Evolutionary conservation across 2,113 vertebrate species (phyloP).

Genomic region (Oenanthe oenanthe): DNA sequence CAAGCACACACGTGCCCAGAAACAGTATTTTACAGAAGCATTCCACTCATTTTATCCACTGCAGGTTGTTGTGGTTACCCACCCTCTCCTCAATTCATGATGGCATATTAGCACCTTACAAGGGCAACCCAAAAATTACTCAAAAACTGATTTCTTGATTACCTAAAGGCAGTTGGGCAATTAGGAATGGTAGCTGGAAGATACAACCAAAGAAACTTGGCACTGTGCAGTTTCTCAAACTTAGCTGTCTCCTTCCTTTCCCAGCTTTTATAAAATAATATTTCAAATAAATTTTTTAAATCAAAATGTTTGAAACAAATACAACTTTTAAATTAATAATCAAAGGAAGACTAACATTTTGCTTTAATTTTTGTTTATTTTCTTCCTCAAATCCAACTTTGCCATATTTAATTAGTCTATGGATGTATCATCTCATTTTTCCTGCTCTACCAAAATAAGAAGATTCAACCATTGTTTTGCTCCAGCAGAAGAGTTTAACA

Average conservation of each 20-base stretch:
- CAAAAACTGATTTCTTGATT: background rate
- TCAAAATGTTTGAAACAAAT: background rate
- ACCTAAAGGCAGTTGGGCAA: background rate
- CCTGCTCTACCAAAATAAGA: background rate
- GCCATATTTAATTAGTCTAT: background rate
- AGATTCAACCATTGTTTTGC: background rate
- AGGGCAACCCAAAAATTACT: background rate
- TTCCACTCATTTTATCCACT: background rate
- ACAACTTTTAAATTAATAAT: background rate
- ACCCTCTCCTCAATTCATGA: background rate
- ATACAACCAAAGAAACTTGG: background rate
- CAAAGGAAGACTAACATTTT: background rate
- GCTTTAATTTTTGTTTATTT: background rate
- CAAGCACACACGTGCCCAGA: accelerated
- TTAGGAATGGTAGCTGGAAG: background rate
- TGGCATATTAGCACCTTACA: background rate
- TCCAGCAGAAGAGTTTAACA: background rate
- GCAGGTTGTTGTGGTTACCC: background rate
- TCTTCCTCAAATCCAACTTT: background rate
- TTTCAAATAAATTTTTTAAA: background rate
- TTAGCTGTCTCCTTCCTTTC: background rate
- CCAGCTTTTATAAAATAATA: background rate
- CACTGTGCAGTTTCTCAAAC: background rate
- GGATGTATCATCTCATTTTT: background rate
- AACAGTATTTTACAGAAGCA: background rate